Percentiles rank a stretch among this genome's conserved stretches.
phyloP scores from a whole-genome alignment of 2,113 vertebrate genomes.

The Boleophthalmus pectinirostris region DNA sequence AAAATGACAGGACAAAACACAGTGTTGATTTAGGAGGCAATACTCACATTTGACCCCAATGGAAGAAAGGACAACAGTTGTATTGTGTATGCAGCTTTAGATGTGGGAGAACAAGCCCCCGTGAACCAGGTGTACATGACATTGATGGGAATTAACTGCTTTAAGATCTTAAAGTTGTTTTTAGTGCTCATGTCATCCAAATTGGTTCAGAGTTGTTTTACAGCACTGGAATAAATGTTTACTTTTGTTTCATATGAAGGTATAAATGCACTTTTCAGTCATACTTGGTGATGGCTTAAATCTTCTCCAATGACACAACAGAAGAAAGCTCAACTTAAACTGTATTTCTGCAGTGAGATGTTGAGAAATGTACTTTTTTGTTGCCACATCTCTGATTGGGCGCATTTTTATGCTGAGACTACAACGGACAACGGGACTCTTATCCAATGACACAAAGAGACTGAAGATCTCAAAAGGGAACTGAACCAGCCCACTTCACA shows the following conservation, averaged over 20 bases:
- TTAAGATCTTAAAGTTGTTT: neutral
- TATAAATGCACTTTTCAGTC: neutral
- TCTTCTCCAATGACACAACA: too few species aligned
- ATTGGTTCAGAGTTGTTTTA: neutral
- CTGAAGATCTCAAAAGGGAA: too few species aligned
- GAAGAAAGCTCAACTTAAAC: too few species aligned
- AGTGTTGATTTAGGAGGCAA: constrained; percentile 16
- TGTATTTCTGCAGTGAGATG: too few species aligned
- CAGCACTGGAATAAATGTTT: neutral
- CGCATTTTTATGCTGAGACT: too few species aligned
- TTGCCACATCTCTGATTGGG: too few species aligned
- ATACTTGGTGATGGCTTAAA: too few species aligned
- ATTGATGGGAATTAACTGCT: constrained; percentile 15
- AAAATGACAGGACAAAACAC: neutral
- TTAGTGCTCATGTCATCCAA: neutral
- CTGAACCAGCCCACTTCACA: too few species aligned
- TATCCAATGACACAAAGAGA: too few species aligned
- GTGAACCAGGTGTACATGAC: constrained; percentile 60
- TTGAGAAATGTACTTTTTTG: too few species aligned
- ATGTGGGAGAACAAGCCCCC: constrained; percentile 3
- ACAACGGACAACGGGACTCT: too few species aligned
- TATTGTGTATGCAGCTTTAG: neutral
- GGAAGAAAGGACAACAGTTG: constrained; percentile 7
- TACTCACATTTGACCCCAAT: constrained; percentile 50
- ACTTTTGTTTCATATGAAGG: neutral